Evolutionary conservation across 2,113 vertebrate genomes (phyloP).

Genomic region (Oenanthe oenanthe): DNA sequence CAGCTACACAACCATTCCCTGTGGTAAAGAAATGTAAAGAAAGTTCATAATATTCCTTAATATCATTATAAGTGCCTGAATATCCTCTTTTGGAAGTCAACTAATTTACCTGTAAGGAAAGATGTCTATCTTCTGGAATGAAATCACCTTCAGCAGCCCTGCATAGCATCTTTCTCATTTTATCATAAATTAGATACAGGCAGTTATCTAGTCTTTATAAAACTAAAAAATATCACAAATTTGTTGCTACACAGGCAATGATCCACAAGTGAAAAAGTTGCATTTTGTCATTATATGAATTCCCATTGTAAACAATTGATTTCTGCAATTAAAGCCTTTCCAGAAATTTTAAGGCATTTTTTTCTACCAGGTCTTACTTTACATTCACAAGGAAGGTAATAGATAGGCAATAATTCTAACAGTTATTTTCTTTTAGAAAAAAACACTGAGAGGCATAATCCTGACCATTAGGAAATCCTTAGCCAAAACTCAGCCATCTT

Average conservation of each 20-base stretch:
- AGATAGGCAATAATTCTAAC: not conserved
- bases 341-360: not conserved
- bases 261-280: not conserved
- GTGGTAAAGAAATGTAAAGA: not conserved
- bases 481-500: not conserved
- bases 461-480: not conserved
- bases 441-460: not conserved
- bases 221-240: not conserved
- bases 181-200: not conserved
- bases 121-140: not conserved
- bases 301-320: not conserved
- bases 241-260: not conserved
- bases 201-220: not conserved
- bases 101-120: not conserved
- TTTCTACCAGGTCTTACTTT: not conserved
- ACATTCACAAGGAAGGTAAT: not conserved
- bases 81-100: not conserved
- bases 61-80: not conserved
- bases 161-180: not conserved
- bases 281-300: not conserved
- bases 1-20: not conserved
- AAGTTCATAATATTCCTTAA: not conserved
- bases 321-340: not conserved
- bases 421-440: not conserved
- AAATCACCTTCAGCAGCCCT: constrained; percentile 50